Conservation (phyloP, 2,888 invertebrate species). For the Sminthurides aquaticus region DNA sequence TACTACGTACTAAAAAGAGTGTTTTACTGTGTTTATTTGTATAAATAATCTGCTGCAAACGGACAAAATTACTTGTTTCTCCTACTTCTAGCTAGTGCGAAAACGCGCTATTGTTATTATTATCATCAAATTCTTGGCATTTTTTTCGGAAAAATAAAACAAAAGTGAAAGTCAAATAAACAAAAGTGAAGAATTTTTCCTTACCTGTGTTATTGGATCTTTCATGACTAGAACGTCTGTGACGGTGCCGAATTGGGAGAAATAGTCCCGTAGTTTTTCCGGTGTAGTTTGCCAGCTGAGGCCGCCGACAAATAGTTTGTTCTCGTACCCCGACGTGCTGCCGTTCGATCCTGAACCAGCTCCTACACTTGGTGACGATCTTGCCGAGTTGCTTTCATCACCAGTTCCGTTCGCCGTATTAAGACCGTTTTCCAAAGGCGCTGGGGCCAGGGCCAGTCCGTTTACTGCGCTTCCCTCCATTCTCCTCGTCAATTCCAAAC, state of each 20-base stretch:
- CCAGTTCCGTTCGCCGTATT: slow-evolving; percentile 34
- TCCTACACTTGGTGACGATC: slow-evolving; percentile 40
- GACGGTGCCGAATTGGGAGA: slow-evolving; percentile 83
- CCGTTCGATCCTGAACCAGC: slow-evolving; percentile 40
- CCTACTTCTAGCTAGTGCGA: too few species aligned
- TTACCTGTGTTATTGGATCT: slow-evolving; percentile 66
- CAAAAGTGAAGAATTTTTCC: neutral
- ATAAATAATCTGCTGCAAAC: neutral
- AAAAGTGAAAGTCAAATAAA: neutral
- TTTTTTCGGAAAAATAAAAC: too few species aligned
- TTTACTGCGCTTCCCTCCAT: slow-evolving; percentile 39
- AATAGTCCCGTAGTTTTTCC: slow-evolving; percentile 85
- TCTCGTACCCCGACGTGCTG: slow-evolving; percentile 41
- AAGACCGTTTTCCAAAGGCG: slow-evolving; percentile 36
- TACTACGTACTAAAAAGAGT: too few species aligned
- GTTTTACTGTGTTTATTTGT: too few species aligned
- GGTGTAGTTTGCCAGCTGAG: slow-evolving; percentile 89
- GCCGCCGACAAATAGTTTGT: slow-evolving; percentile 80
- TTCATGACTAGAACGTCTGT: slow-evolving; percentile 90
- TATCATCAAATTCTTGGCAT: slow-evolving; percentile 4
- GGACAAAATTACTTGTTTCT: too few species aligned
- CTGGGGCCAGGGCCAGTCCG: slow-evolving; percentile 31
- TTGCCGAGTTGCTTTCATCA: slow-evolving; percentile 40
- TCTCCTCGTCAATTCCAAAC: slow-evolving; percentile 21
- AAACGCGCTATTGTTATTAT: too few species aligned